Evolutionary conservation across 2,797 vertebrate species (phyloP).

Genomic region (Lithobates pipiens): DNA sequence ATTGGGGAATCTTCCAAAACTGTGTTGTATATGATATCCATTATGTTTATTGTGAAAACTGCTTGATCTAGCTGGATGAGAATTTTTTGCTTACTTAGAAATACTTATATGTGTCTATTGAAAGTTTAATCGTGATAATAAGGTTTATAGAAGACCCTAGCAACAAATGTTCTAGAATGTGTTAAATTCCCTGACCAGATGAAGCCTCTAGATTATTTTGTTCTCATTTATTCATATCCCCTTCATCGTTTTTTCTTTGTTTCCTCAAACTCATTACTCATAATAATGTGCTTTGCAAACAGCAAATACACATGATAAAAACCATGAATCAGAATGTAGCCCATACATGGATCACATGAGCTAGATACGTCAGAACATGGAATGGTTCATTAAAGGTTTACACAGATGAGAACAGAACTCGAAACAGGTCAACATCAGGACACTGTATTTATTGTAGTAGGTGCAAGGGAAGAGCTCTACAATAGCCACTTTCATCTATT

Average conservation of each 20-base stretch:
- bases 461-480: too few species aligned
- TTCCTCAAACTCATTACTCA: constrained; percentile 13
- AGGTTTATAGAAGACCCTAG: constrained; percentile 17
- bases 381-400: too few species aligned
- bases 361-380: too few species aligned
- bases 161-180: neutral
- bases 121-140: neutral
- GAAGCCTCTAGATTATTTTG: constrained; percentile 51
- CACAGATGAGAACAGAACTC: too few species aligned
- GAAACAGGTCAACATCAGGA: too few species aligned
- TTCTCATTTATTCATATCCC: constrained; percentile 51
- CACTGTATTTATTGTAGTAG: too few species aligned
- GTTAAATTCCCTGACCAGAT: constrained; percentile 46
- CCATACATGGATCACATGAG: neutral
- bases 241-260: constrained; percentile 3
- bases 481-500: too few species aligned
- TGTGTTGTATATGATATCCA: neutral
- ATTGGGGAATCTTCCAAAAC: too few species aligned
- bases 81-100: neutral
- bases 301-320: constrained; percentile 29
- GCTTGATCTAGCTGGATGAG: neutral
- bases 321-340: neutral
- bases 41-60: neutral
- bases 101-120: neutral
- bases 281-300: neutral